Base-by-base conservation (phyloP, 2,797 vertebrate genomes). In the Champsocephalus gunnari region DNA sequence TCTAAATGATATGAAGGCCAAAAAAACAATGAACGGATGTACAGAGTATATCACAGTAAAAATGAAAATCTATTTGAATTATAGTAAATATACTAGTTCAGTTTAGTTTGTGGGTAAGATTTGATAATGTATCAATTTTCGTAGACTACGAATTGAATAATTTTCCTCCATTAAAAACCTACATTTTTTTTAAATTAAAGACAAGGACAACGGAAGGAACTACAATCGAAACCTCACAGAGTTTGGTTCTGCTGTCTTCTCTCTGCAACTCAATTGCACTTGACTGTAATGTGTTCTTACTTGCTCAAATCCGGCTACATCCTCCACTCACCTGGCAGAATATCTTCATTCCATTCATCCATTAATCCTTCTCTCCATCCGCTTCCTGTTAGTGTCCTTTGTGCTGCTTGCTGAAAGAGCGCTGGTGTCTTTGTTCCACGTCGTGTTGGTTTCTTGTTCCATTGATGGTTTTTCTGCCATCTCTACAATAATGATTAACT, bases 351-450 rank as follows among this genome's bases (percentile, higher is more conserved):
- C 38, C 49, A 54, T 56, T 32, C 19, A 55, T 34, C 54, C 89
- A 91, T 83, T 38, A 7, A 38, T 38, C 34, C 34, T 7, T 38
- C 32, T 14, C 44, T 77, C 55, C 86, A 88, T 84, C 83, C 17
- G 88, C 87, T 90, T 90, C 87, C 89, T 89, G 90, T 82, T 89
- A 88, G 83, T 78, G 75, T 86, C 58, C 73, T 12, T 81, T 85
- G 82, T 89, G 62, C 9, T 48, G 89, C 87, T 83, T 86, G 71
- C 84, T 70, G 77, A 75, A 13, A 13, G 49, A 50, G 75, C 72
- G 83, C 62, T 45, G 51, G 12, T 74, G 65, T 64, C 61, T 44
- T 44, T 9, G 59, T 79, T 47, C 71, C 14, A 44, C 54, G 21
- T 61, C 1, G 12, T 59, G 65, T 63, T 53, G 44, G 76, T 34